Evolutionary conservation across 2,113 vertebrate genomes (phyloP).

Genomic region (Melanerpes aurifrons): DNA sequence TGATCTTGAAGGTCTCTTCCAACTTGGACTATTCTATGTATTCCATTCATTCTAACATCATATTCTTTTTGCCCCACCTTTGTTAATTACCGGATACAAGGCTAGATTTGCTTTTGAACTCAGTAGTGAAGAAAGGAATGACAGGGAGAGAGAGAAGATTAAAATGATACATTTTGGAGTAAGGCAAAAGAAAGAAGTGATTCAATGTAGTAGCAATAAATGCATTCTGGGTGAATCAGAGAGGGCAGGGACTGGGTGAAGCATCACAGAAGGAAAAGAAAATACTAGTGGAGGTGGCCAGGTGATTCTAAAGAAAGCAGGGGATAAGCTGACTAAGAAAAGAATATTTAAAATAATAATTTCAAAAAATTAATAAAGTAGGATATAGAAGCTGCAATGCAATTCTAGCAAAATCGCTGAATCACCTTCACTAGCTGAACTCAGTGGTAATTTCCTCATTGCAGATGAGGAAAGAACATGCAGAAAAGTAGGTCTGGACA

Average conservation of each 20-base stretch:
- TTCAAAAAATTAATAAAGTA: neutral
- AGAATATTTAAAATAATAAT: neutral
- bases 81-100: neutral
- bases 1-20: too few species aligned
- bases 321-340: neutral
- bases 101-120: neutral
- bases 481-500: neutral
- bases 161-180: neutral
- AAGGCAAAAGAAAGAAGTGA: neutral
- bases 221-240: neutral
- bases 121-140: neutral
- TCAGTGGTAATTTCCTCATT: neutral
- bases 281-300: neutral
- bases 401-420: neutral
- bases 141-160: neutral
- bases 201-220: neutral
- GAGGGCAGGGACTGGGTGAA: neutral
- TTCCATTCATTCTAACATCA: neutral
- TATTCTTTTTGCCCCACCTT: neutral
- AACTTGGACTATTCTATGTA: too few species aligned
- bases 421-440: neutral
- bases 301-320: neutral
- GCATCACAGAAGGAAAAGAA: neutral
- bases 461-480: neutral
- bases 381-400: neutral